Evolutionary conservation across 2,888 invertebrate genomes (phyloP).

Genomic region (Morpho achilles): DNA sequence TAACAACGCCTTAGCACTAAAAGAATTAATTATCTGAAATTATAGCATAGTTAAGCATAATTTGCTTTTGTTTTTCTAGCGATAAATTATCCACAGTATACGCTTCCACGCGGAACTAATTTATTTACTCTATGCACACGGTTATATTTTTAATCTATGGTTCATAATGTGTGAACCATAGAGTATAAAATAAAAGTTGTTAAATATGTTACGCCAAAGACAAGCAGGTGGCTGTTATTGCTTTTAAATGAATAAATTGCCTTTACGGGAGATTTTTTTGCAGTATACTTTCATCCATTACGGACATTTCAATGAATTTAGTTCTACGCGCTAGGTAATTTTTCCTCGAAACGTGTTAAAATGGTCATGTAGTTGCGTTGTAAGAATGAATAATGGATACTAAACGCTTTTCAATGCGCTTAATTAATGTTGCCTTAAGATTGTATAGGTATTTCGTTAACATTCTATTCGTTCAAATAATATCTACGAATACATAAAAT

Average conservation of each 20-base stretch:
- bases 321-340: slow-evolving; percentile 15
- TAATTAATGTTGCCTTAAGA: slow-evolving; percentile 5
- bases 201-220: slow-evolving; percentile 6
- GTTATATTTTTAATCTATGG: neutral
- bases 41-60: slow-evolving; percentile 56
- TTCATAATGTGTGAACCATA: neutral
- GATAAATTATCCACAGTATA: slow-evolving; percentile 39
- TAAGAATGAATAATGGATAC: slow-evolving; percentile 18
- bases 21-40: slow-evolving; percentile 46
- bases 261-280: slow-evolving; percentile 18
- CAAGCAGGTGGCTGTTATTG: slow-evolving; percentile 26
- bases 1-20: slow-evolving; percentile 51
- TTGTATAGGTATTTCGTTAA: slow-evolving; percentile 2
- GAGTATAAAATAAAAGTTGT: slow-evolving; percentile 4
- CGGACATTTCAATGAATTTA: slow-evolving; percentile 21
- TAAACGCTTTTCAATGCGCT: slow-evolving; percentile 16
- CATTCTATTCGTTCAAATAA: slow-evolving; percentile 11
- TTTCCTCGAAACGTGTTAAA: slow-evolving; percentile 26
- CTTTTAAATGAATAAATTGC: slow-evolving; percentile 17
- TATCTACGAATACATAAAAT: no score
- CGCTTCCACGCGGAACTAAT: slow-evolving; percentile 36
- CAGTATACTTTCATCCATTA: slow-evolving; percentile 9
- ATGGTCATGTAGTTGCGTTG: slow-evolving; percentile 18
- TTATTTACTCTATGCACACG: slow-evolving; percentile 28
- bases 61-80: slow-evolving; percentile 44